phyloP scores from a whole-genome alignment of 2,797 vertebrate genomes.

The Lophius americanus region DNA sequence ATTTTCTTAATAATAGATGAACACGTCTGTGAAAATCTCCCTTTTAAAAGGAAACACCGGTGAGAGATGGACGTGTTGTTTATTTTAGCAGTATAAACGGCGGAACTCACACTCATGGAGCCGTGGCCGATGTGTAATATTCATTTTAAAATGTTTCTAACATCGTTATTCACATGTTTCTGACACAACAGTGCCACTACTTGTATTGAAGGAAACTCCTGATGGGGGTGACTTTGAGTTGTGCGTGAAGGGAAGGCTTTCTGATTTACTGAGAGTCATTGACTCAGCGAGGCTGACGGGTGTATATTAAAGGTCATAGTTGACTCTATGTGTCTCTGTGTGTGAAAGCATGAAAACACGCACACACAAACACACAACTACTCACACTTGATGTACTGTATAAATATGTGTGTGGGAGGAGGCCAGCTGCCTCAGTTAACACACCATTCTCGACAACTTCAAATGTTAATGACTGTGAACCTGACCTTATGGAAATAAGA shows the following conservation, averaged over 20 bases:
- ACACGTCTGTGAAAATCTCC: background rate
- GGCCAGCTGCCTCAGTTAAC: conserved; percentile 51
- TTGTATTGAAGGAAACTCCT: conserved; percentile 11
- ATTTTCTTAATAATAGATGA: too few relatives aligned
- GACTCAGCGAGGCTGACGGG: conserved; percentile 10
- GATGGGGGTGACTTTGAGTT: conserved; percentile 37
- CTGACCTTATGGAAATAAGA: conserved; percentile 53
- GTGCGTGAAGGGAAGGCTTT: conserved; percentile 22
- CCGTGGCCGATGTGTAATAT: background rate
- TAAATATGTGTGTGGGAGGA: conserved; percentile 14
- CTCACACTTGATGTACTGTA: conserved; percentile 9
- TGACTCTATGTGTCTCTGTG: conserved; percentile 7
- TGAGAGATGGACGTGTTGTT: too few relatives aligned
- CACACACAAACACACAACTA: conserved; percentile 1
- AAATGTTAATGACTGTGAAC: conserved; percentile 66
- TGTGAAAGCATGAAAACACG: background rate
- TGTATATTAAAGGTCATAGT: conserved; percentile 41
- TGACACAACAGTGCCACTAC: background rate
- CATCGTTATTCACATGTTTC: background rate
- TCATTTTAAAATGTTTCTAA: background rate
- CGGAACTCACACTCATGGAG: background rate
- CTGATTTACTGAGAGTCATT: conserved; percentile 46
- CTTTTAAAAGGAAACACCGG: background rate
- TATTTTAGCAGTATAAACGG: background rate
- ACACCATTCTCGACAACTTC: conserved; percentile 32